Evolutionary conservation across 2,888 invertebrate species (phyloP).

Genomic region (Cosmopolites sordidus): DNA sequence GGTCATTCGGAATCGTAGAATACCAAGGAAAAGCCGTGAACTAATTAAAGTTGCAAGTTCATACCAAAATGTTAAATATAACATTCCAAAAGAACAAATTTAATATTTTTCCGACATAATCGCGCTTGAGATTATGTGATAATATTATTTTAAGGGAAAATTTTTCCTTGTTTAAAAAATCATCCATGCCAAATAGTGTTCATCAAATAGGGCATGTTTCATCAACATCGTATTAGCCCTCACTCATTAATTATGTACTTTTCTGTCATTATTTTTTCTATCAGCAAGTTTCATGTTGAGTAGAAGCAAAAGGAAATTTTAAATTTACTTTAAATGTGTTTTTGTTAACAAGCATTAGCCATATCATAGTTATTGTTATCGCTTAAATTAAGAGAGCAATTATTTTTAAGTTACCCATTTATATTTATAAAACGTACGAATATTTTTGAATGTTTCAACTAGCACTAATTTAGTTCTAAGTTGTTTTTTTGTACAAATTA

Average conservation of each 20-base stretch:
- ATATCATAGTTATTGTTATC: neutral
- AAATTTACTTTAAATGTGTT: neutral
- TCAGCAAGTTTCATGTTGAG: neutral
- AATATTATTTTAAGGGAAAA: too few relatives aligned
- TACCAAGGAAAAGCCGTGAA: too few relatives aligned
- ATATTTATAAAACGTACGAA: neutral
- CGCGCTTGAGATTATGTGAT: too few relatives aligned
- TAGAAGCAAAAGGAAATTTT: neutral
- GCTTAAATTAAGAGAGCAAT: neutral
- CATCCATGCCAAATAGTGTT: neutral
- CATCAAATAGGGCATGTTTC: neutral
- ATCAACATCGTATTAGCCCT: neutral
- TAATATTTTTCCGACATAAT: too few relatives aligned
- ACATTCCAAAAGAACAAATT: neutral
- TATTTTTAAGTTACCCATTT: neutral
- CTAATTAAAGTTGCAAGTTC: too few relatives aligned
- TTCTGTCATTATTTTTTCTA: neutral
- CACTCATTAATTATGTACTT: neutral
- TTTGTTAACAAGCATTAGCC: neutral
- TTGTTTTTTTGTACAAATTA: slow-evolving; percentile 1
- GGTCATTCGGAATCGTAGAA: slow-evolving; percentile 24
- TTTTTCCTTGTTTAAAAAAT: too few relatives aligned
- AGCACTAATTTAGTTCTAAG: neutral
- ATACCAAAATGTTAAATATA: too few relatives aligned
- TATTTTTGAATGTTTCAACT: neutral